Base-by-base conservation (phyloP, 2,888 invertebrate species). In the Calliopum simillimum region DNA sequence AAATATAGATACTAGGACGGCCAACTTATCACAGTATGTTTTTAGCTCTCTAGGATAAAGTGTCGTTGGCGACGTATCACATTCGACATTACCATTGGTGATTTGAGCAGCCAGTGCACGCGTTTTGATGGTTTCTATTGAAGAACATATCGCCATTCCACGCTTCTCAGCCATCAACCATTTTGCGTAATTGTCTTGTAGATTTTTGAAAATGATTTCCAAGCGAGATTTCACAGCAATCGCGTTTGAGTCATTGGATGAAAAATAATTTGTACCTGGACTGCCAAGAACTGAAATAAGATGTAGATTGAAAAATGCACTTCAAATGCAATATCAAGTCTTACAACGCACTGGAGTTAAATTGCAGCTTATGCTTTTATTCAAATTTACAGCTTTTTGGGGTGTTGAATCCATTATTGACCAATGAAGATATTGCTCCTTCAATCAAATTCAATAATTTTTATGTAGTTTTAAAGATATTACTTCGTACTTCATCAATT, bases 151-250 rank as follows among this genome's bases (percentile, higher is more conserved):
- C 0, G 80, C 56, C 1, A 77, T 74, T 3, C 86, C 85, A 0
- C 84, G 80, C 25, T 82, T 81, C 11, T 86, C 84, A 0, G 85
- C 84, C 5, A 80, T 16, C 23, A 80, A 77, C 86, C 86, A 86
- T 71, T 84, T 85, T 14, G 75, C 64, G 55, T 81, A 82, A 55
- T 84, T 82, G 21, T 77, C 78, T 21, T 79, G 74, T 1, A 84
- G 55, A 12, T 72, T 75, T 14, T 79, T 78, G 0, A 81, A 62
- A 3, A 85, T 74, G 1, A 66, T 23, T 6, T 83, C 81, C 6
- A 85, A 70, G 0, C 82, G 80, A 0, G 78, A 53, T 63, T 78
- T 83, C 44, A 77, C 79, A 2, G 72, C 73, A n/a, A 76, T 53
- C 51, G 80, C 62, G 69, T 77, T 83, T 1, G 78, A 74, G 47